These are phyloP conservation scores for Digitonthophagus gazella DNA, from an alignment of 2,888 invertebrate genomes.

Conservation along the genomic window DNA sequence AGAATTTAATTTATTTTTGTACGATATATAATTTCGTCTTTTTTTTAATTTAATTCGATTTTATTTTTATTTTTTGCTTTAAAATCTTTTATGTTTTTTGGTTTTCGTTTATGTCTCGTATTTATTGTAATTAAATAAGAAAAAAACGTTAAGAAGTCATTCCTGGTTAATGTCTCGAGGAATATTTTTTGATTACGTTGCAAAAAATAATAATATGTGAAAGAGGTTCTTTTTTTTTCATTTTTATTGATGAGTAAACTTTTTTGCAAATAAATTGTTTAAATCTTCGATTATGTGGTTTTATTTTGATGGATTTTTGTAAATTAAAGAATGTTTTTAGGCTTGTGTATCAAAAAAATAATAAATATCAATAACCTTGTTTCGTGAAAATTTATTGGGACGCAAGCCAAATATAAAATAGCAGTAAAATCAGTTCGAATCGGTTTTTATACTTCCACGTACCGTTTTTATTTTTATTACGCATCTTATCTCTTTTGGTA, in stretches of 20 bases:
- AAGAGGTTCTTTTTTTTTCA: too few relatives aligned
- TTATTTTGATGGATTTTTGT: neutral
- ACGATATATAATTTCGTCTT: slow-evolving; percentile 18
- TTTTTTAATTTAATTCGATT: slow-evolving; percentile 17
- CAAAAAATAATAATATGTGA: slow-evolving; percentile 11
- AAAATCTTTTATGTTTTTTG: neutral
- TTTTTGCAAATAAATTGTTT: slow-evolving; percentile 7
- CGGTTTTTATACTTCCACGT: too few relatives aligned
- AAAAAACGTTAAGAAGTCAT: neutral
- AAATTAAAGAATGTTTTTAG: too few relatives aligned
- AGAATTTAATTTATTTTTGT: slow-evolving; percentile 26
- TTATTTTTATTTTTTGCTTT: slow-evolving; percentile 5
- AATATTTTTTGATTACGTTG: slow-evolving; percentile 5
- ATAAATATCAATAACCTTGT: too few relatives aligned
- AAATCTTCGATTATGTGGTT: neutral
- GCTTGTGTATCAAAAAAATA: too few relatives aligned
- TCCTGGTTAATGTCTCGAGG: slow-evolving; percentile 1
- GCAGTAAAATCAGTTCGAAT: too few relatives aligned
- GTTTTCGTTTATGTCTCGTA: neutral
- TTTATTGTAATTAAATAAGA: slow-evolving; percentile 1
- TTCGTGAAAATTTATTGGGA: too few relatives aligned
- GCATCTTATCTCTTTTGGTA: neutral
- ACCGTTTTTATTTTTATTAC: neutral
- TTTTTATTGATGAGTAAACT: slow-evolving; percentile 8
- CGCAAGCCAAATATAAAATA: too few relatives aligned